Base-by-base conservation (phyloP, 2,797 vertebrate species). In the Neosilurus hyrtlii region DNA sequence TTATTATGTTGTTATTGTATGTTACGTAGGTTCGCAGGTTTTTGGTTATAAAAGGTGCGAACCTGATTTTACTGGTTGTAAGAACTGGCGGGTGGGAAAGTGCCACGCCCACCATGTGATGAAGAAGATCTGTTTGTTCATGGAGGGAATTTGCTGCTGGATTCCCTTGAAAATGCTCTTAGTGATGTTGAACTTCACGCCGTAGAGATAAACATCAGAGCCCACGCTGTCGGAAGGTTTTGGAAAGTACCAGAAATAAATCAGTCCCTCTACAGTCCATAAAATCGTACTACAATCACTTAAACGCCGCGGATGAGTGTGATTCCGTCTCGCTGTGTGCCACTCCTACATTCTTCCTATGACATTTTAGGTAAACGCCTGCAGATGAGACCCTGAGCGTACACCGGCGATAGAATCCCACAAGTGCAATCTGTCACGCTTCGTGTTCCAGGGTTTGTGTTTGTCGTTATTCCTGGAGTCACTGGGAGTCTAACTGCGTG, bases 401-500 rank as follows among this genome's bases (percentile, higher is more conserved):
- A 54, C n/a, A 30, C 22, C 56, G 35, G 16, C 0, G 71, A 3
- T 52, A 9, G 24, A 30, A 75, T 59, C 61, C 73, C 4, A 6
- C 3, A 20, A 35, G 26, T 24, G 18, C 70, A 51, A n/a, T 51
- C 16, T 72, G 43, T 9, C 43, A 15, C 8, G 15, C 1, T n/a
- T 26, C 11, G 71, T 56, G 22, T 57, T 56, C 30, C 51, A 56
- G 68, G 54, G 26, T 57, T 57, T 18, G 15, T 22, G 54, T 35
- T 16, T 16, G 26, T 14, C 4, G 26, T 54, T 22, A 12, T 26
- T 52, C 65, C 16, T 4, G 7, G 24, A 22, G 52, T 92, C 89
- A 95, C 87, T 94, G 88, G 62, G 74, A 89, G 65, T 91, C 91
- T 5, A 87, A 91, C 73, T 83, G 88, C 9, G 86, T 79, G 56